These are phyloP conservation scores for Porites lobata DNA, from an alignment of 92 coral and sea anemone genomes.

Conservation along the genomic window DNA sequence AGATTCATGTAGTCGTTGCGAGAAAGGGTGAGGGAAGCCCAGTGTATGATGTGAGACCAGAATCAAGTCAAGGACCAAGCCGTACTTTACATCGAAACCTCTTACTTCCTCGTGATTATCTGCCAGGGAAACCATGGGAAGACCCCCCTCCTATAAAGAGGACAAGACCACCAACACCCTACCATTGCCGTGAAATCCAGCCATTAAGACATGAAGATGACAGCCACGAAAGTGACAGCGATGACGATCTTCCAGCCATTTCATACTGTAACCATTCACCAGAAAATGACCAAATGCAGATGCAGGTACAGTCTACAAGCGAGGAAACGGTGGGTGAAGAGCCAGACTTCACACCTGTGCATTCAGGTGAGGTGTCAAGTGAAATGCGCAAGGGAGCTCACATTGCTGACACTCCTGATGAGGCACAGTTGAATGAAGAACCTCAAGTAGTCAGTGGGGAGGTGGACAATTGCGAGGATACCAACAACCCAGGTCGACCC, in stretches of 20 bases:
- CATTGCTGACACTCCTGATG: slow-evolving; percentile 10
- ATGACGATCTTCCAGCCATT: slow-evolving; percentile 17
- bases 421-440: slow-evolving; percentile 2
- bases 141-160: slow-evolving; percentile 15
- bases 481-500: neutral
- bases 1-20: slow-evolving; percentile 32
- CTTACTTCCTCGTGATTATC: slow-evolving; percentile 56
- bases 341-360: neutral
- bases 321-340: neutral
- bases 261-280: slow-evolving; percentile 3
- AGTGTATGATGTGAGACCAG: neutral
- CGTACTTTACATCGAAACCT: slow-evolving; percentile 65
- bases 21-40: slow-evolving; percentile 45
- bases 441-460: slow-evolving; percentile 4
- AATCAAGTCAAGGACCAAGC: slow-evolving; percentile 25
- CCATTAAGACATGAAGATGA: too few species aligned
- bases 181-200: neutral
- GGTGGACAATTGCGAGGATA: neutral
- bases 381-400: neutral
- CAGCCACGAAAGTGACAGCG: neutral
- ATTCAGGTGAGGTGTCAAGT: slow-evolving; percentile 11
- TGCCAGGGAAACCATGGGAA: slow-evolving; percentile 24
- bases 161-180: neutral
- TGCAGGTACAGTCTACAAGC: slow-evolving; percentile 6
- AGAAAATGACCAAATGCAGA: slow-evolving; percentile 1